phyloP scores from a whole-genome alignment of 2,113 vertebrate genomes.

The Elaphurus davidianus region DNA sequence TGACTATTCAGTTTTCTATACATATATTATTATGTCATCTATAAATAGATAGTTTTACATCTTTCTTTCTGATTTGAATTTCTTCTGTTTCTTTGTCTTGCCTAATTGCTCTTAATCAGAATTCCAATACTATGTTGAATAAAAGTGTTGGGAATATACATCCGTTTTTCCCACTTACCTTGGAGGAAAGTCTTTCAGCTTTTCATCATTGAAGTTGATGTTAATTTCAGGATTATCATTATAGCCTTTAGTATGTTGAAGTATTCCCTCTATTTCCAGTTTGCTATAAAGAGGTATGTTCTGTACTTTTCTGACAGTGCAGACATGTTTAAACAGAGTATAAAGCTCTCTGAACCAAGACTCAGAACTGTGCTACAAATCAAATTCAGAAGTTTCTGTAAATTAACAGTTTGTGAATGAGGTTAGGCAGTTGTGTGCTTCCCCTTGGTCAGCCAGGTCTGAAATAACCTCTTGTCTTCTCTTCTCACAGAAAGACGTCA shows the following conservation, averaged over 20 bases:
- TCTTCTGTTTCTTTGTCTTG: neutral
- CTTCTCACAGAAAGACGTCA: neutral
- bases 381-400: neutral
- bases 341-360: neutral
- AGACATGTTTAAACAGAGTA: constrained; percentile 36
- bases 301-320: neutral
- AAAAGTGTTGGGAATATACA: neutral
- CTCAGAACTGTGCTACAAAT: neutral
- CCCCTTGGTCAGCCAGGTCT: neutral
- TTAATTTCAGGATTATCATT: neutral
- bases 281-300: neutral
- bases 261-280: neutral
- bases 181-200: neutral
- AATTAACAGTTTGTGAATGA: constrained; percentile 8
- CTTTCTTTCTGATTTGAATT: neutral
- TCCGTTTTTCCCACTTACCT: neutral
- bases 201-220: neutral
- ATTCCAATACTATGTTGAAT: neutral
- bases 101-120: neutral
- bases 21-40: neutral
- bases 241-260: neutral
- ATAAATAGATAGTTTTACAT: neutral
- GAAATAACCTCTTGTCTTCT: neutral
- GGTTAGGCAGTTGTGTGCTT: neutral
- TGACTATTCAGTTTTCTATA: neutral